phyloP scores from a whole-genome alignment of 2,888 invertebrate genomes.

The Lasioglossum vierecki region DNA sequence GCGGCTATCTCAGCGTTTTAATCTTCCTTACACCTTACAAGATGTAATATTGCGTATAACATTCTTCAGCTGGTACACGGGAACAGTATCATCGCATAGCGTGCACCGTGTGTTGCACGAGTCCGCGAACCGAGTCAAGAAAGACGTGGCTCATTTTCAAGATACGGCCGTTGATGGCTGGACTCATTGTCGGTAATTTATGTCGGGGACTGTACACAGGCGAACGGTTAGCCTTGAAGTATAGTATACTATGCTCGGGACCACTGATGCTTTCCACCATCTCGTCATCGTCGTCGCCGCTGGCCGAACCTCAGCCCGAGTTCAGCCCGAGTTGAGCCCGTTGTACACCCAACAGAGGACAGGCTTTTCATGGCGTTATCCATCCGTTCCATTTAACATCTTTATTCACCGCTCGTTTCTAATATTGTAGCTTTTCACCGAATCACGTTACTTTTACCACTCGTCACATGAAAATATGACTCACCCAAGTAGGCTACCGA shows the following conservation, averaged over 20 bases:
- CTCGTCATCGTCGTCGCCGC: conserved; percentile 45
- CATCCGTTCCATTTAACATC: conserved; percentile 36
- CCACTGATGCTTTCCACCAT: conserved; percentile 70
- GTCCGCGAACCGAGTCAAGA: not conserved
- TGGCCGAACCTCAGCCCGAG: not conserved
- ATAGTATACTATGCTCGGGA: conserved; percentile 59
- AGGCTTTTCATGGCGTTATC: conserved; percentile 23
- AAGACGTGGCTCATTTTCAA: conserved; percentile 29
- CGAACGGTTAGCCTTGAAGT: conserved; percentile 80
- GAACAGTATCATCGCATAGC: conserved; percentile 19
- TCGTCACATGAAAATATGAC: not conserved
- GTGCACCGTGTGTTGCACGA: conserved; percentile 2
- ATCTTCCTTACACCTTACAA: conserved; percentile 46
- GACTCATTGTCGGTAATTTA: conserved; percentile 61
- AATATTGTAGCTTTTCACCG: conserved; percentile 13
- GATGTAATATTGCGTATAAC: conserved; percentile 47
- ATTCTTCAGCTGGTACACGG: conserved; percentile 15
- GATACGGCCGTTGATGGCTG: conserved; percentile 32
- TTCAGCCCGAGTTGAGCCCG: not conserved
- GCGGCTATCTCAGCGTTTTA: conserved; percentile 38
- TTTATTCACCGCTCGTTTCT: conserved; percentile 15
- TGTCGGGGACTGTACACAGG: conserved; percentile 75
- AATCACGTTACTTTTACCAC: not conserved
- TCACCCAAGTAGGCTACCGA: not conserved
- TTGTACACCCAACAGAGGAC: not conserved